A percentile compares a stretch with the other conserved stretches of the same genome.
Conservation (phyloP, 2,113 vertebrate species). For the Chelonoidis abingdonii region DNA sequence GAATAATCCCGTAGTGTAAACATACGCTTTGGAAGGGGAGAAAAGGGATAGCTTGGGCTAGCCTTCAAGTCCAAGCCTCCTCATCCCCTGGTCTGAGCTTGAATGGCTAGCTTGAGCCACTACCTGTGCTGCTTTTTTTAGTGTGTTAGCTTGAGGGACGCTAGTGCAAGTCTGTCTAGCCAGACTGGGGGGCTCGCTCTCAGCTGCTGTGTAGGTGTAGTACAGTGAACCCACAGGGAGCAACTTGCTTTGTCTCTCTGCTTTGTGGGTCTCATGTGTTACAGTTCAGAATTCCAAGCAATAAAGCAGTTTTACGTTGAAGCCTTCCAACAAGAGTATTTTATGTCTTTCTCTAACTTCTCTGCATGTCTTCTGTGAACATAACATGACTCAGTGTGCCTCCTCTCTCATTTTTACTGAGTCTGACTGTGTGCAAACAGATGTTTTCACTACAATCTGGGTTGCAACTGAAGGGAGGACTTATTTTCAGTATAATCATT, state of each 20-base stretch:
- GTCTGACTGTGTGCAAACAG: constrained; percentile 2
- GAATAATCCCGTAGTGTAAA: too few relatives aligned
- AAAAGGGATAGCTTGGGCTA: background rate
- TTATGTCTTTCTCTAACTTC: background rate
- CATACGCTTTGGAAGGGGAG: too few relatives aligned
- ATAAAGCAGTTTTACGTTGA: background rate
- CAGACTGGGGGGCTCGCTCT: background rate
- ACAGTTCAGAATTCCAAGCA: background rate
- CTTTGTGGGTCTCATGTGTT: background rate
- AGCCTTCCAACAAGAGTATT: background rate
- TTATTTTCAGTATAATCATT: constrained; percentile 64
- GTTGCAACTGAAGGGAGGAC: background rate
- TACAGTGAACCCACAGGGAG: background rate
- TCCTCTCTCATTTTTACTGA: background rate
- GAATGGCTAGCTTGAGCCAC: background rate
- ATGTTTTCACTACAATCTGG: constrained; percentile 2
- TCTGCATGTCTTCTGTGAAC: background rate
- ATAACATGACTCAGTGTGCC: background rate
- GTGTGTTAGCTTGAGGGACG: background rate
- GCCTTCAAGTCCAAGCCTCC: background rate
- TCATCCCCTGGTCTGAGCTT: background rate
- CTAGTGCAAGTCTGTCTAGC: background rate
- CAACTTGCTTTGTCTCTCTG: background rate
- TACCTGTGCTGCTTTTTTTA: background rate
- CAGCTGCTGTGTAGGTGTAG: background rate